Conservation (phyloP, 2,888 invertebrate species). For the Tetheella fluctuosa region DNA sequence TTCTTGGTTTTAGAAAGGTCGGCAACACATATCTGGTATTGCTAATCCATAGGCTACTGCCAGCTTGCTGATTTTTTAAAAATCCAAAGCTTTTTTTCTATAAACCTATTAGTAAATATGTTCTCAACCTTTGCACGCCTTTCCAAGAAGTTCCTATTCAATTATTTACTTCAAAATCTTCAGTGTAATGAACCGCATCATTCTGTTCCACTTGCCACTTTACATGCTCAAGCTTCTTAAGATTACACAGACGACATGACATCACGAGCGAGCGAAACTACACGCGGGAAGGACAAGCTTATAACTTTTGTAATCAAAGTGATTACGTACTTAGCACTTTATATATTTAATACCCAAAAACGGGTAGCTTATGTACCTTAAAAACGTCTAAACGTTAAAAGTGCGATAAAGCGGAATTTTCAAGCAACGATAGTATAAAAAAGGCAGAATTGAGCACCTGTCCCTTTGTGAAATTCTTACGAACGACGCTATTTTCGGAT, state of each 20-base stretch:
- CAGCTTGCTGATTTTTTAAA: no score
- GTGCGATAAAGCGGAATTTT: constrained; percentile 1
- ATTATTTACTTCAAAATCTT: no score
- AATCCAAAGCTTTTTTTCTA: no score
- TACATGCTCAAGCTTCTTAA: no score
- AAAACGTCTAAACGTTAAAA: not conserved
- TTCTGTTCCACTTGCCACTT: no score
- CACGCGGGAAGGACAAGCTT: not conserved
- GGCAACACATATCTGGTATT: no score
- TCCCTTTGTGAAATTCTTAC: constrained; percentile 3
- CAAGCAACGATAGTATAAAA: not conserved
- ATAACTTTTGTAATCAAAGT: not conserved
- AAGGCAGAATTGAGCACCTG: constrained; percentile 5
- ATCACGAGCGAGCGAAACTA: not conserved
- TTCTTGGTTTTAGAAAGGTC: no score
- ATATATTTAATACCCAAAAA: not conserved
- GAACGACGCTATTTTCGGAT: constrained; percentile 3
- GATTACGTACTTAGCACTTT: not conserved
- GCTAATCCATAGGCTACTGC: no score
- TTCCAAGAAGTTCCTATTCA: no score
- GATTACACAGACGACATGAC: not conserved
- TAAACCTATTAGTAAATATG: no score
- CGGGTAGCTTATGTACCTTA: not conserved
- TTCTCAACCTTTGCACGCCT: no score
- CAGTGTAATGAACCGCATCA: no score